These are phyloP conservation scores for Odontamblyopus rebecca DNA, from an alignment of 2,797 vertebrate species.

Conservation along the genomic window DNA sequence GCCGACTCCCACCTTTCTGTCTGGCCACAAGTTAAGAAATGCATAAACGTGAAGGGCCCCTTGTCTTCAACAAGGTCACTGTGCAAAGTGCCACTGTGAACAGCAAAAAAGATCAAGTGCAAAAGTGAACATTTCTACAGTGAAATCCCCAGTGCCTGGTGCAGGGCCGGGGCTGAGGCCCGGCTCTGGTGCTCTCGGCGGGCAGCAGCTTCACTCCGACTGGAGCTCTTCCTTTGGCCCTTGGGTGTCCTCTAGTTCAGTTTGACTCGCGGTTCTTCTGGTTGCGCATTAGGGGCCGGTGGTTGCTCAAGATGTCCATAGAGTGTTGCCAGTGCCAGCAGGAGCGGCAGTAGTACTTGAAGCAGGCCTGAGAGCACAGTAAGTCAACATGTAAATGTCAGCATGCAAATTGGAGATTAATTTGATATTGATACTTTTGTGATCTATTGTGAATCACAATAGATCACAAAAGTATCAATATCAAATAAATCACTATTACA, in stretches of 20 bases:
- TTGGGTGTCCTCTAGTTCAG: slow-evolving; percentile 37
- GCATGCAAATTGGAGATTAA: too few relatives aligned
- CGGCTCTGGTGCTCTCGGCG: slow-evolving; percentile 76
- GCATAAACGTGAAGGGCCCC: slow-evolving; percentile 76
- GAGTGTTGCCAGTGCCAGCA: slow-evolving; percentile 99
- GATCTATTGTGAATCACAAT: too few relatives aligned
- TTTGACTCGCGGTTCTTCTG: slow-evolving; percentile 96
- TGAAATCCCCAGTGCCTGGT: slow-evolving; percentile 78
- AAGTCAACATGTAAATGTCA: too few relatives aligned
- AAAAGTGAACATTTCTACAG: slow-evolving; percentile 94
- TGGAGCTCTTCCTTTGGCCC: slow-evolving; percentile 55
- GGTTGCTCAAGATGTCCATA: slow-evolving; percentile 94
- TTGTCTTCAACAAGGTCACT: slow-evolving; percentile 81
- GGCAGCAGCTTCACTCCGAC: slow-evolving; percentile 58
- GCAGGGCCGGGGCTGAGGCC: slow-evolving; percentile 73
- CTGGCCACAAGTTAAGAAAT: slow-evolving; percentile 87
- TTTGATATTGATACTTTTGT: too few relatives aligned
- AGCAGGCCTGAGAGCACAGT: slow-evolving; percentile 84
- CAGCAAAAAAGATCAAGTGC: slow-evolving; percentile 98
- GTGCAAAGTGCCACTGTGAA: slow-evolving; percentile 94
- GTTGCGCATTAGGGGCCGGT: slow-evolving; percentile 98
- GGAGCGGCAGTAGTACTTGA: slow-evolving; percentile 98
- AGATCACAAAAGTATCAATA: too few relatives aligned
- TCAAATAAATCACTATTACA: too few relatives aligned
- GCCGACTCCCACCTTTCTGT: slow-evolving; percentile 79